Evolutionary conservation across 2,888 invertebrate genomes (phyloP).

Genomic region (Ophion ventricosus): DNA sequence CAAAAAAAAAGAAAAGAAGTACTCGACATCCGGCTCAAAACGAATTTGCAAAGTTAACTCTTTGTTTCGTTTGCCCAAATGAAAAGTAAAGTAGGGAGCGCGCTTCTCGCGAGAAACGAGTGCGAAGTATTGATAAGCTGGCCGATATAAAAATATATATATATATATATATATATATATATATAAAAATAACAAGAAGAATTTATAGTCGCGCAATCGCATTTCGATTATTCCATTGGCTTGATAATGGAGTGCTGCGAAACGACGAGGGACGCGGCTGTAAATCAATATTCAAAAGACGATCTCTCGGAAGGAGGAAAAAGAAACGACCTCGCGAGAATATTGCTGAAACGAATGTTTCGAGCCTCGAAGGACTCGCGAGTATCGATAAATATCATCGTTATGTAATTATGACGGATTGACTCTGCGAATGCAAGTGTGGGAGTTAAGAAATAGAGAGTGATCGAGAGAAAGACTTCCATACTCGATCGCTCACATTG

Average conservation of each 20-base stretch:
- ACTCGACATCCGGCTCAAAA: not conserved
- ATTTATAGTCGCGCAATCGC: not conserved
- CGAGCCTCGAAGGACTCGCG: not conserved
- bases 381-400: slow-evolving; percentile 17
- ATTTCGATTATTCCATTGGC: slow-evolving; percentile 13
- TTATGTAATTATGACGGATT: not conserved
- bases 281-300: slow-evolving; percentile 9
- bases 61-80: not conserved
- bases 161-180: no score
- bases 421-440: not conserved
- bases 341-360: not conserved
- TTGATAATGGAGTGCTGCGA: slow-evolving; percentile 1
- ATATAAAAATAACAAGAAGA: not conserved
- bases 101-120: not conserved
- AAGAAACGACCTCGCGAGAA: slow-evolving; percentile 18
- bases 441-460: not conserved
- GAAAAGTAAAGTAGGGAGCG: not conserved
- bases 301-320: not conserved
- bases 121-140: not conserved
- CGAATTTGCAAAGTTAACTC: not conserved
- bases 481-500: not conserved
- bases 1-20: not conserved
- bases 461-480: not conserved
- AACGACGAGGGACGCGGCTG: not conserved
- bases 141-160: not conserved